Evolutionary conservation across 2,888 invertebrate species (phyloP), one percentile per base, ranked within the genome.

Genomic region (Dinocampus coccinellae): DNA sequence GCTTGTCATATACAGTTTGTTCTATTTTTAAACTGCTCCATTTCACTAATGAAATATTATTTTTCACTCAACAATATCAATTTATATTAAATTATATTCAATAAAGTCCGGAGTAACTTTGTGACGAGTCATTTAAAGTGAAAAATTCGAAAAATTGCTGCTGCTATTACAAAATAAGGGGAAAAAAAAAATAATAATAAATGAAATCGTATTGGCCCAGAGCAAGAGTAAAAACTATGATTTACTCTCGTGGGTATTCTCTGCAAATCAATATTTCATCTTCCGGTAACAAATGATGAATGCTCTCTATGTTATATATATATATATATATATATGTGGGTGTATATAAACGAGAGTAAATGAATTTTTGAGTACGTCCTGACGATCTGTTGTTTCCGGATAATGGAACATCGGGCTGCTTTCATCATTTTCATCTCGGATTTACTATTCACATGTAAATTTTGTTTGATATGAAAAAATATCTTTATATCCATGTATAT

Each of bases 321-420:
- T n/a, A n/a, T n/a, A n/a, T n/a, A n/a, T n/a, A n/a, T n/a, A n/a
- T n/a, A n/a, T n/a, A n/a, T n/a, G n/a, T n/a, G n/a, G n/a, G n/a
- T n/a, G n/a, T n/a, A n/a, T n/a, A n/a, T n/a, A n/a, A n/a, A n/a
- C n/a, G n/a, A n/a, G n/a, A 70, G 64, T 70, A 58, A 58, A 63
- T 34, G 64, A 64, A 70, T 70, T 70, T 70, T 70, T 42, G 58
- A 57, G 58, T 70, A 22, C 53, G 64, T 64, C 47, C 58, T 47
- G 58, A 36, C 58, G 29, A 64, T 70, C 62, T 47, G 34, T 26
- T 42, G 62, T 70, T 70, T 64, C 47, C 70, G 52, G 64, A 24
- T 64, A 70, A 70, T 70, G 55, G 64, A 64, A 64, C 64, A 58
- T 70, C 70, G 64, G 64, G 64, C 29, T 55, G 64, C 29, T 55